Evolutionary conservation across 2,888 invertebrate genomes (phyloP).

Genomic region (Pherbina coryleti): DNA sequence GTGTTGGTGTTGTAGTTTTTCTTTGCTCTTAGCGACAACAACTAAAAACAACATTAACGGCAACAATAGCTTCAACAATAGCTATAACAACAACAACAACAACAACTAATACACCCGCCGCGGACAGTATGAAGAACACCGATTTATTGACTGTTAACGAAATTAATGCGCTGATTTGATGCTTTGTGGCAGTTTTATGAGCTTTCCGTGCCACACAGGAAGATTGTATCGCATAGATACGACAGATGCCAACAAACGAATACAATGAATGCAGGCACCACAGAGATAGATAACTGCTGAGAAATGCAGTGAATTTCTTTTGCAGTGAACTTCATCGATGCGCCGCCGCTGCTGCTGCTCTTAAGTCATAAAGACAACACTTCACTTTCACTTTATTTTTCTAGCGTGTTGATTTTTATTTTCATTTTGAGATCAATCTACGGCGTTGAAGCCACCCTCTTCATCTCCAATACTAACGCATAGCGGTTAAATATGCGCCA

Average conservation of each 20-base stretch:
- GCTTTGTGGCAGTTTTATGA: constrained; percentile 44
- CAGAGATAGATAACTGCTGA: neutral
- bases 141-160: constrained; percentile 46
- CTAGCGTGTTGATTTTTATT: neutral
- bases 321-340: constrained; percentile 5
- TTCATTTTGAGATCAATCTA: too few species aligned
- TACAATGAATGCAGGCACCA: neutral
- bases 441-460: neutral
- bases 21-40: neutral
- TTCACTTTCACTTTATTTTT: constrained; percentile 29
- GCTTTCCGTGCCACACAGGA: constrained; percentile 43
- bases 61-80: constrained; percentile 15
- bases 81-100: neutral
- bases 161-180: constrained; percentile 46
- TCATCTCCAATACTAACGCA: neutral
- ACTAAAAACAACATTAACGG: neutral
- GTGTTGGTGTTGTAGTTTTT: too few species aligned
- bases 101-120: neutral
- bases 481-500: neutral
- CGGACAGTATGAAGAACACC: constrained; percentile 1
- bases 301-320: neutral
- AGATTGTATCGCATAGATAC: constrained; percentile 11
- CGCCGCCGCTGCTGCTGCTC: neutral
- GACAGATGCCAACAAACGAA: neutral
- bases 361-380: constrained; percentile 2